phyloP scores from a whole-genome alignment of 2,113 vertebrate genomes.

The Saccopteryx leptura region DNA sequence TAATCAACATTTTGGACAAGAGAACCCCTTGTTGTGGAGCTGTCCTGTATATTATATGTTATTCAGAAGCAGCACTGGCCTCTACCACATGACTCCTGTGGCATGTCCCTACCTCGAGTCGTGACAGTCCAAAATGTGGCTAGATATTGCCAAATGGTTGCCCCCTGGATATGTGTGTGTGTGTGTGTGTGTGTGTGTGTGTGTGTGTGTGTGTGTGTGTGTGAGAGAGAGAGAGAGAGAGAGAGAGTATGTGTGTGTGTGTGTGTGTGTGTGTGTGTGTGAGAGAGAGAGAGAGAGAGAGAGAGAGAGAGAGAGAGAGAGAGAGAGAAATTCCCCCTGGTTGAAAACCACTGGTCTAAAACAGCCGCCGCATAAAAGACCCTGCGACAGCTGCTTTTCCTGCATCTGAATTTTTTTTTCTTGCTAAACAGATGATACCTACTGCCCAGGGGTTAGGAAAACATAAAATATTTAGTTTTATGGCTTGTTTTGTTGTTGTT shows the following conservation, averaged over 20 bases:
- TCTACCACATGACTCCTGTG: not conserved
- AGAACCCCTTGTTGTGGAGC: not conserved
- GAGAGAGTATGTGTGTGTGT: not conserved
- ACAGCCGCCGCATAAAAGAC: not conserved
- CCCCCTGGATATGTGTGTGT: fast-evolving
- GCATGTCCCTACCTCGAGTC: not conserved
- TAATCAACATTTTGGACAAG: not conserved
- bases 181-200: not conserved
- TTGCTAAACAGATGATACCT: not conserved
- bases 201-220: too few relatives aligned
- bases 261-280: not conserved
- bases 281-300: too few relatives aligned
- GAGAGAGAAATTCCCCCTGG: not conserved
- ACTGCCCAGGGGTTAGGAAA: not conserved
- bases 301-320: not conserved
- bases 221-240: too few relatives aligned
- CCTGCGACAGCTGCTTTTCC: not conserved
- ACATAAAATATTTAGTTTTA: conserved; percentile 28
- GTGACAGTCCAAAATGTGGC: conserved; percentile 4
- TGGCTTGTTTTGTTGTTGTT: not conserved
- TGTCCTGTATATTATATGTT: not conserved
- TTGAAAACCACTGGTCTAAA: not conserved
- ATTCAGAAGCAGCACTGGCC: not conserved
- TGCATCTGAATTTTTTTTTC: not conserved
- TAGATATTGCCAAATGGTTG: not conserved